Conservation (phyloP, 2,797 vertebrate genomes). For the Anableps anableps region DNA sequence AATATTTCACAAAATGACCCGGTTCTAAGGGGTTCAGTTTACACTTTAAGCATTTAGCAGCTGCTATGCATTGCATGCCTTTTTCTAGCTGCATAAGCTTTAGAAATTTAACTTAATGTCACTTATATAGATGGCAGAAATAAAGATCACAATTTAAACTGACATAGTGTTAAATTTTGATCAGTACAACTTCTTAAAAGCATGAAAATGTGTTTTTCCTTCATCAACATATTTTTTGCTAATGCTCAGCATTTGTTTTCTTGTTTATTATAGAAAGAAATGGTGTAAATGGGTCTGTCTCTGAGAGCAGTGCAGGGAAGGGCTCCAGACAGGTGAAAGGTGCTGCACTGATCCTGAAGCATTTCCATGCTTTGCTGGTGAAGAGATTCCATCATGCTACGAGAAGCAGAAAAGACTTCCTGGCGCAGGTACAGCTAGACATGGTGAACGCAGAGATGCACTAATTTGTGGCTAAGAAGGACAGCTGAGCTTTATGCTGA, state of each 20-base stretch:
- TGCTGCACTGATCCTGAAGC: constrained; percentile 75
- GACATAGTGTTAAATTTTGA: background rate
- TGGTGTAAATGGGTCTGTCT: constrained; percentile 36
- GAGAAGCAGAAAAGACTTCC: constrained; percentile 91
- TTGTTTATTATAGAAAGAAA: constrained; percentile 51
- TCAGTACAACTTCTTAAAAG: background rate
- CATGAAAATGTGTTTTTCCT: background rate
- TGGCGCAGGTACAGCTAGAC: constrained; percentile 87
- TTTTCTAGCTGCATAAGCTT: constrained; percentile 18
- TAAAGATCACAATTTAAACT: background rate
- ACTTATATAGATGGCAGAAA: background rate
- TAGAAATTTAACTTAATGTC: background rate
- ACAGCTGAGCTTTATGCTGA: background rate
- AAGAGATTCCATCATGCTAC: constrained; percentile 89
- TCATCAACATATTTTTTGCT: background rate
- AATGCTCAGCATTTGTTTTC: background rate
- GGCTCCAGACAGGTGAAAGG: constrained; percentile 85
- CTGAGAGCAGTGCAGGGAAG: constrained; percentile 72
- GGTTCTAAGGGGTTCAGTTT: constrained; percentile 17
- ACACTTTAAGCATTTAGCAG: background rate
- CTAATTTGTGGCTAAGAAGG: background rate
- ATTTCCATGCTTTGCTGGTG: constrained; percentile 89
- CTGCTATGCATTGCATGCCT: constrained; percentile 6
- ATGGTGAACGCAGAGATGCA: background rate
- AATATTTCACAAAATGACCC: constrained; percentile 10